phyloP scores from a whole-genome alignment of 2,113 vertebrate genomes.

The Balaeniceps rex region DNA sequence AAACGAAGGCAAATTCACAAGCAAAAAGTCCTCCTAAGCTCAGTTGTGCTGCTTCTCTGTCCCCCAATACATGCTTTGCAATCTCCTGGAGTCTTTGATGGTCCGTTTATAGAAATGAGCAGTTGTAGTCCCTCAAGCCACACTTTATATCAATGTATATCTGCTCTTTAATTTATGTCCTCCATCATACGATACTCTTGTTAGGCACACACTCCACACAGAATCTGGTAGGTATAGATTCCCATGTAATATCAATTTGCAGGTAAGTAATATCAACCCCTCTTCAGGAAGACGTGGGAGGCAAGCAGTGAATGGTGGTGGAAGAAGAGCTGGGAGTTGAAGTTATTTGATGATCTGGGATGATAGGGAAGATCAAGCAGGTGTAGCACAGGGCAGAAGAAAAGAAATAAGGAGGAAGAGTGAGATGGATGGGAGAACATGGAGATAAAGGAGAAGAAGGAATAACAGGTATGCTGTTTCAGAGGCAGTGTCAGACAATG shows the following conservation, averaged over 20 bases:
- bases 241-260: neutral
- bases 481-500: neutral
- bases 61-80: neutral
- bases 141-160: neutral
- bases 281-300: neutral
- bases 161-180: neutral
- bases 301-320: accelerated
- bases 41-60: neutral
- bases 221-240: neutral
- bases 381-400: neutral
- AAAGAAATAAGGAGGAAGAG: neutral
- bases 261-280: neutral
- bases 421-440: neutral
- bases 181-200: neutral
- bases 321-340: neutral
- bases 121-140: neutral
- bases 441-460: neutral
- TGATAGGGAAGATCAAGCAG: neutral
- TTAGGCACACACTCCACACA: neutral
- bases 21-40: neutral
- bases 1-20: neutral
- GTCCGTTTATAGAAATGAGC: neutral
- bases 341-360: neutral
- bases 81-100: neutral
- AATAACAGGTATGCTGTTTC: neutral